Conservation (phyloP, 2,113 vertebrate genomes). For the Boleophthalmus pectinirostris region DNA sequence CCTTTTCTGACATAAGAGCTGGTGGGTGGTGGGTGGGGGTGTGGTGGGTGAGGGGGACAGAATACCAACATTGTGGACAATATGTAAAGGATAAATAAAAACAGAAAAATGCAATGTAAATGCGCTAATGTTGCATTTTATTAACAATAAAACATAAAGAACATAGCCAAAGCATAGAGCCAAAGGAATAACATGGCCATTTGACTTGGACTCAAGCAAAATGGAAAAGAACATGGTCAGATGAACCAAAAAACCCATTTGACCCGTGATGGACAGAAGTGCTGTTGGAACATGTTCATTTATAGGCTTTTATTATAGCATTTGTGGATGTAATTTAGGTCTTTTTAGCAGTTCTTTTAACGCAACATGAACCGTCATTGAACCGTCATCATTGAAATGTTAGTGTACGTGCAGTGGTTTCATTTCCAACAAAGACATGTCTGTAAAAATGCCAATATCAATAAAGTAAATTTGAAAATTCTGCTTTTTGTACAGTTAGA, state of each 20-base stretch:
- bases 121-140: neutral
- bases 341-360: no score
- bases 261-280: neutral
- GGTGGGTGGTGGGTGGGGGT: constrained; percentile 7
- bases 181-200: neutral
- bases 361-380: no score
- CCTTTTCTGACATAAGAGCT: constrained; percentile 11
- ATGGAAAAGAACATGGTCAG: neutral
- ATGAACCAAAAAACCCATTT: neutral
- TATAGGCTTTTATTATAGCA: neutral
- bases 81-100: neutral
- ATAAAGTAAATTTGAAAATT: no score
- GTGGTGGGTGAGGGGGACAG: neutral
- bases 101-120: neutral
- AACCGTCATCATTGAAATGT: no score
- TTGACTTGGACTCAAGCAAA: neutral
- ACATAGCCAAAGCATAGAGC: neutral
- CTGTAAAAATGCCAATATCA: no score
- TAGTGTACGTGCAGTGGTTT: no score
- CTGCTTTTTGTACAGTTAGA: neutral
- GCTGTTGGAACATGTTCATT: neutral
- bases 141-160: neutral
- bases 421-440: no score
- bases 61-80: neutral
- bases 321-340: neutral